A percentile compares a stretch with the other conserved stretches of the same genome.
Conservation (phyloP, 1,140 invertebrate genomes). For the Drosophila pectinifera region DNA sequence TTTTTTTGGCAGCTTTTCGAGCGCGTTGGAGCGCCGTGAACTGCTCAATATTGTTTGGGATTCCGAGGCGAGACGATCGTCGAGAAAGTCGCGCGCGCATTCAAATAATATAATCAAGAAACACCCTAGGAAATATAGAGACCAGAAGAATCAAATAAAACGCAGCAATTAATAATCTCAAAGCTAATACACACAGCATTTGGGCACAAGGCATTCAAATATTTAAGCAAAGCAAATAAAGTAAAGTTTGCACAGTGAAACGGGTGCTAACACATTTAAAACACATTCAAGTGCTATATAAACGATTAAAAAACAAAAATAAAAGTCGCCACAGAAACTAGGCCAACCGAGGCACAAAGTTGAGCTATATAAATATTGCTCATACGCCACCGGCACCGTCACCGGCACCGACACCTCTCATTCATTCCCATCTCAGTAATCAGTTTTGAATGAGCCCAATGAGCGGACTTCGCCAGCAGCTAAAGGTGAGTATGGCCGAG, state of each 20-base stretch:
- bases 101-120: slow-evolving; percentile 23
- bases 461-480: slow-evolving; percentile 82
- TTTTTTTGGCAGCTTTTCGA: slow-evolving; percentile 59
- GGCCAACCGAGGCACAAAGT: slow-evolving; percentile 41
- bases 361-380: slow-evolving; percentile 60
- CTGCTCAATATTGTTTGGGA: slow-evolving; percentile 77
- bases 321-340: slow-evolving; percentile 49
- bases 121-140: slow-evolving; percentile 20
- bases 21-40: slow-evolving; percentile 43
- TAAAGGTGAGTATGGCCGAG: slow-evolving; percentile 72
- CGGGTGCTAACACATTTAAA: slow-evolving; percentile 26
- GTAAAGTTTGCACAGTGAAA: slow-evolving; percentile 17
- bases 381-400: slow-evolving; percentile 71
- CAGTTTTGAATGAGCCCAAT: slow-evolving; percentile 81
- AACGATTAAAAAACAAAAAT: slow-evolving; percentile 13
- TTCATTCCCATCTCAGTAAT: slow-evolving; percentile 33
- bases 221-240: slow-evolving; percentile 32
- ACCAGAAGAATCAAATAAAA: slow-evolving; percentile 22
- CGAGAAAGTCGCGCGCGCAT: slow-evolving; percentile 47
- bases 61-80: slow-evolving; percentile 74
- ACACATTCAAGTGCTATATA: slow-evolving; percentile 35
- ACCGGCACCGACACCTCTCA: slow-evolving; percentile 36
- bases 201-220: slow-evolving; percentile 11
- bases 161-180: slow-evolving; percentile 32
- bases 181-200: slow-evolving; percentile 19